phyloP scores from a whole-genome alignment of 2,888 invertebrate species.

The Cyrtodaria siliqua region DNA sequence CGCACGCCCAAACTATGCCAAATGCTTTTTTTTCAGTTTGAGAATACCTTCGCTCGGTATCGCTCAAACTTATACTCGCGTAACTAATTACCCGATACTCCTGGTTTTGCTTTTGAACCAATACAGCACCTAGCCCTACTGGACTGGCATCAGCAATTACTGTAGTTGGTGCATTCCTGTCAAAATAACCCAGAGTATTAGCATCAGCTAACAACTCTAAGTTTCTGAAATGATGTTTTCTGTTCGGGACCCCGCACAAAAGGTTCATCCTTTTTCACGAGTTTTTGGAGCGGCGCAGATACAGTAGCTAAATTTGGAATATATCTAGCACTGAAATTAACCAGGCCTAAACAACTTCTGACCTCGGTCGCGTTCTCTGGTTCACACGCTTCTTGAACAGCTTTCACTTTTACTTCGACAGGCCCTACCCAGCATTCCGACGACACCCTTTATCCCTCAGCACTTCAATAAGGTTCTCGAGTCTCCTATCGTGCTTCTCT shows the following conservation, averaged over 20 bases:
- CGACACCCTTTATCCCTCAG: slow-evolving; percentile 41
- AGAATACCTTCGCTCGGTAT: slow-evolving; percentile 57
- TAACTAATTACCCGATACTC: slow-evolving; percentile 34
- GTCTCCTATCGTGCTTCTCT: slow-evolving; percentile 52
- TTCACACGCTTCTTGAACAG: slow-evolving; percentile 39
- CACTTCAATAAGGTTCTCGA: slow-evolving; percentile 40
- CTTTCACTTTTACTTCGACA: slow-evolving; percentile 59
- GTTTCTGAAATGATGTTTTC: slow-evolving; percentile 18
- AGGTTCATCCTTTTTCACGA: too few species aligned
- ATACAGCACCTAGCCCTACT: slow-evolving; percentile 54
- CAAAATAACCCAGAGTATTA: slow-evolving; percentile 28
- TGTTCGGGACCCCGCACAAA: too few species aligned
- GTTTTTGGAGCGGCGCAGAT: slow-evolving; percentile 35
- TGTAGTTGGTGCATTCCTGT: slow-evolving; percentile 27
- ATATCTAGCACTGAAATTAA: slow-evolving; percentile 24
- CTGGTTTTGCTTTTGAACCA: slow-evolving; percentile 38
- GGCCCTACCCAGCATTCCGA: slow-evolving; percentile 31
- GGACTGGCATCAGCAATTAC: slow-evolving; percentile 48
- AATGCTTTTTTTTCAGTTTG: slow-evolving; percentile 50
- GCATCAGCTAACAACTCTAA: slow-evolving; percentile 33
- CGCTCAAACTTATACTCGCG: slow-evolving; percentile 46
- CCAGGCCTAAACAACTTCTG: slow-evolving; percentile 40
- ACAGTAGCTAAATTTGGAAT: slow-evolving; percentile 45
- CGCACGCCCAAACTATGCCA: slow-evolving; percentile 63
- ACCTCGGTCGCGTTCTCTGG: slow-evolving; percentile 58